These are phyloP conservation scores for Nicator chloris DNA, from an alignment of 2,113 vertebrate species.

Conservation along the genomic window DNA sequence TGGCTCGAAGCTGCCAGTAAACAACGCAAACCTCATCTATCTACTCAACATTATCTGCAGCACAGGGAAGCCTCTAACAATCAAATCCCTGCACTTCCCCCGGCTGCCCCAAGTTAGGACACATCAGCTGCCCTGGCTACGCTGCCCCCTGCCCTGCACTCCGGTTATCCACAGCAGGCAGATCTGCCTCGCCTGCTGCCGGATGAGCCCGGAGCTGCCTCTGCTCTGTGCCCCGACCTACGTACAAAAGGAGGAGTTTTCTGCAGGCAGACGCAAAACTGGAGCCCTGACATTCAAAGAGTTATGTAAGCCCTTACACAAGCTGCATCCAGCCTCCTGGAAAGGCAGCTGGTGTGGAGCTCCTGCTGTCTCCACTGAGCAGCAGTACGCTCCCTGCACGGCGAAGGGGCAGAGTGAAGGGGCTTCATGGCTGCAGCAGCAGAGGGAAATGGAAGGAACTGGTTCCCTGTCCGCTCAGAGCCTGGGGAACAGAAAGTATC, in stretches of 20 bases:
- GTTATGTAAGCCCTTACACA: slow-evolving; percentile 36
- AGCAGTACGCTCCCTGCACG: neutral
- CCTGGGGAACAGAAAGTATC: neutral
- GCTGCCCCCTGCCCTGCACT: neutral
- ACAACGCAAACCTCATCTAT: neutral
- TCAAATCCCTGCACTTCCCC: neutral
- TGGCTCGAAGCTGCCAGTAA: neutral
- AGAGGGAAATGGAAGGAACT: neutral
- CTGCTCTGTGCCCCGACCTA: neutral
- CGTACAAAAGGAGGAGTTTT: neutral
- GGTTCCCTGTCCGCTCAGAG: rapidly evolving
- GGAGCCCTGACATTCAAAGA: neutral
- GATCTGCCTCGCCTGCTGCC: neutral
- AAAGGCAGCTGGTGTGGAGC: neutral
- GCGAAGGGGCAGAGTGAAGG: neutral
- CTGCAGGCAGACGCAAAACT: neutral
- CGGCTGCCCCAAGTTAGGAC: neutral
- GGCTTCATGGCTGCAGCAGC: neutral
- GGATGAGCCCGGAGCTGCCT: neutral
- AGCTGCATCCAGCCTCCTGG: neutral
- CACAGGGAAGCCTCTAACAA: neutral
- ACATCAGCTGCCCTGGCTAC: rapidly evolving
- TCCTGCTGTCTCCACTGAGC: neutral
- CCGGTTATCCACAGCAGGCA: neutral
- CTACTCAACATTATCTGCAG: neutral